A percentile compares a stretch with the other conserved stretches of the same genome.
phyloP scores from a whole-genome alignment of 2,113 vertebrate genomes.

The Scalopus aquaticus region DNA sequence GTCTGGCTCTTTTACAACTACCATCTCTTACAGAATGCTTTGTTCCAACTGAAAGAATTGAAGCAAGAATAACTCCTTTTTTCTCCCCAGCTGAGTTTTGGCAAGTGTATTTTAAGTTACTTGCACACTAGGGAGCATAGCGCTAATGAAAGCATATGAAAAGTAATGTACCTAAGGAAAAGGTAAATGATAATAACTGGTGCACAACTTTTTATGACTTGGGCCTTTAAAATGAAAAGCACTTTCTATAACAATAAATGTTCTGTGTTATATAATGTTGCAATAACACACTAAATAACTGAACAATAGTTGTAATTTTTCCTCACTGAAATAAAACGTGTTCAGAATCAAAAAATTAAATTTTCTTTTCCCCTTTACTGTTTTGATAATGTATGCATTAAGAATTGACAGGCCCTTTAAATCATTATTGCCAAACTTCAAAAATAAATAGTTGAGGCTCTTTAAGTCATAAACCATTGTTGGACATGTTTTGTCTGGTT shows the following conservation, averaged over 20 bases:
- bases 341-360: constrained; percentile 60
- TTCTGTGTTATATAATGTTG: constrained; percentile 54
- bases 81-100: constrained; percentile 43
- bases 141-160: constrained; percentile 71
- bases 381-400: neutral
- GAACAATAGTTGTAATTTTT: constrained; percentile 62
- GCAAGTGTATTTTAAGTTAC: constrained; percentile 50
- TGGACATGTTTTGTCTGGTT: neutral
- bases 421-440: neutral
- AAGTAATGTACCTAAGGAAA: constrained; percentile 68
- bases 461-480: neutral
- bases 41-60: constrained; percentile 44
- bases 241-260: constrained; percentile 71
- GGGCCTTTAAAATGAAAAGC: constrained; percentile 60
- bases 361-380: neutral
- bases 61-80: constrained; percentile 48
- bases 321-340: neutral
- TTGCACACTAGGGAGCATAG: constrained; percentile 52
- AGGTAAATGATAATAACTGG: constrained; percentile 70
- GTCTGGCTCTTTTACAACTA: constrained; percentile 29
- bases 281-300: constrained; percentile 69
- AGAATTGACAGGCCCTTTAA: constrained; percentile 16
- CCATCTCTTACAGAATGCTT: constrained; percentile 9
- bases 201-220: constrained; percentile 71
- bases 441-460: neutral